These are phyloP conservation scores for Blennius ocellaris DNA, from an alignment of 2,113 vertebrate species.

Conservation along the genomic window DNA sequence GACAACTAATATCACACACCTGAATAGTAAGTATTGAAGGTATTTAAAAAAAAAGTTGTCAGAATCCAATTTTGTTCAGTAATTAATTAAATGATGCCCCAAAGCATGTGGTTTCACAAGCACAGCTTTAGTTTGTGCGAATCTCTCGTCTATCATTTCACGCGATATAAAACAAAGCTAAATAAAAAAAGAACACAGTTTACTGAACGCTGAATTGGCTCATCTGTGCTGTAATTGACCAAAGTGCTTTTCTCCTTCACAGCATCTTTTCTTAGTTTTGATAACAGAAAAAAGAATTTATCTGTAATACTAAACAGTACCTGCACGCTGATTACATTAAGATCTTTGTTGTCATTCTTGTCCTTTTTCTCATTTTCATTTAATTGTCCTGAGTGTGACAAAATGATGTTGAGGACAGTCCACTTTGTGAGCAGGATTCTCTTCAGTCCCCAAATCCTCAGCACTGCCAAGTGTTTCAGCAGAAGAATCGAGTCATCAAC, in stretches of 20 bases:
- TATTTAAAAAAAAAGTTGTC: slow-evolving; percentile 34
- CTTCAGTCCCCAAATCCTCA: slow-evolving; percentile 16
- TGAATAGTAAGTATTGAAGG: slow-evolving; percentile 47
- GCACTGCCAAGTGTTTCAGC: slow-evolving; percentile 38
- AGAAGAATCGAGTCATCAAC: slow-evolving; percentile 58
- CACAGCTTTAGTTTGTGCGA: slow-evolving; percentile 51
- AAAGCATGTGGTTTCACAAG: slow-evolving; percentile 44
- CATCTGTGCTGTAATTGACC: slow-evolving; percentile 68
- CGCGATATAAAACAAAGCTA: slow-evolving; percentile 46
- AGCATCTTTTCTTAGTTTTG: slow-evolving; percentile 28
- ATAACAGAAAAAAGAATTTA: slow-evolving; percentile 44
- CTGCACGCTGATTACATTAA: slow-evolving; percentile 50
- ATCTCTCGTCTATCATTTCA: slow-evolving; percentile 58
- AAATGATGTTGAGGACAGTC: slow-evolving; percentile 62
- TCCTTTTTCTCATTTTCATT: slow-evolving; percentile 33
- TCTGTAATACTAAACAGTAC: slow-evolving; percentile 37
- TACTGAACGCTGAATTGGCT: slow-evolving; percentile 49
- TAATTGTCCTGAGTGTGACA: slow-evolving; percentile 74
- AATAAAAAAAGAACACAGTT: slow-evolving; percentile 53
- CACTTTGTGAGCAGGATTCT: slow-evolving; percentile 37
- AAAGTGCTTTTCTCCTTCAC: slow-evolving; percentile 57
- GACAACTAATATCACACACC: slow-evolving; percentile 47
- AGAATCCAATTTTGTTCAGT: slow-evolving; percentile 21
- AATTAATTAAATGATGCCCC: slow-evolving; percentile 28
- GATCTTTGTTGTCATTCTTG: slow-evolving; percentile 40